Evolutionary conservation across 2,888 invertebrate genomes (phyloP).

Genomic region (Teinopalpus imperialis): DNA sequence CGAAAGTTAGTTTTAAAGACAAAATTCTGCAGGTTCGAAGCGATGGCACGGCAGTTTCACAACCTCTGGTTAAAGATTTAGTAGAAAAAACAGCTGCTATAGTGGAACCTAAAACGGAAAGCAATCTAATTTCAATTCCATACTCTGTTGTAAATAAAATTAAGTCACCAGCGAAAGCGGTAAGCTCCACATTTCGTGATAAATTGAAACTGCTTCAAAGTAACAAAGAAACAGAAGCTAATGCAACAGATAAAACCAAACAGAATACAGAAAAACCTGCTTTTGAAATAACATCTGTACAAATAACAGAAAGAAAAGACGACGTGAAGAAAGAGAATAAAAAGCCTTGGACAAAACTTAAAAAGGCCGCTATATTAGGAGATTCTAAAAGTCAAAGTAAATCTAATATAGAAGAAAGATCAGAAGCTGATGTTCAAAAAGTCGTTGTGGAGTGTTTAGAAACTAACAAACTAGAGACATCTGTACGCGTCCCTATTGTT

Average conservation of each 20-base stretch:
- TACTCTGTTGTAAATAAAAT: conserved; percentile 79
- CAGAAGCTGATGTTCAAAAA: conserved; percentile 49
- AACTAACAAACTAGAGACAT: conserved; percentile 40
- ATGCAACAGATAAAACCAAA: conserved; percentile 54
- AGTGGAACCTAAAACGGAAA: conserved; percentile 72
- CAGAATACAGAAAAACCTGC: conserved; percentile 51
- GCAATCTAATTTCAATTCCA: conserved; percentile 72
- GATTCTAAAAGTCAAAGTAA: conserved; percentile 70
- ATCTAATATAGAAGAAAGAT: conserved; percentile 60
- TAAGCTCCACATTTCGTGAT: conserved; percentile 73
- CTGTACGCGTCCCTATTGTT: conserved; percentile 60
- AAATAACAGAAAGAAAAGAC: conserved; percentile 52
- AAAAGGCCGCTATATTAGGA: conserved; percentile 86
- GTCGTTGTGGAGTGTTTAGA: conserved; percentile 29
- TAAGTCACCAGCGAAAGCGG: conserved; percentile 75
- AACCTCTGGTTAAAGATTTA: conserved; percentile 66
- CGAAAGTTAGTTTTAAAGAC: conserved; percentile 84
- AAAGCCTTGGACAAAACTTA: conserved; percentile 89
- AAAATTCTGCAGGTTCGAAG: conserved; percentile 82
- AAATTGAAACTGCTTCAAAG: conserved; percentile 74
- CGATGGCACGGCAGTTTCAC: conserved; percentile 72
- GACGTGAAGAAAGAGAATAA: conserved; percentile 69
- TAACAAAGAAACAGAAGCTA: conserved; percentile 49
- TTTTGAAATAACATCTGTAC: conserved; percentile 55
- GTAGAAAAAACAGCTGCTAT: conserved; percentile 70